phyloP scores from a whole-genome alignment of 1,140 invertebrate genomes.

The Drosophila oshimai region DNA sequence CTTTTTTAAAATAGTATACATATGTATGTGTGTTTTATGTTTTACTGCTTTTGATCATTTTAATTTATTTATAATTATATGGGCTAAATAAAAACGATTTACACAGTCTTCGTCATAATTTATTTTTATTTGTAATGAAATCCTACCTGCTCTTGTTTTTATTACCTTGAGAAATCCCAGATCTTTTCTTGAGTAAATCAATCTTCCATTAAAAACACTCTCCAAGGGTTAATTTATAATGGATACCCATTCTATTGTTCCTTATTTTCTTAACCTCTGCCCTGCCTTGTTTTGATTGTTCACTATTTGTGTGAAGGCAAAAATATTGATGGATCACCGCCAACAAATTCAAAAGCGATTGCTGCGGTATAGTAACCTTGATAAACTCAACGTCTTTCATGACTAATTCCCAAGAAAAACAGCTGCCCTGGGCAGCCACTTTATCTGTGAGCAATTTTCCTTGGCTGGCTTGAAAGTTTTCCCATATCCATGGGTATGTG shows the following conservation, averaged over 20 bases:
- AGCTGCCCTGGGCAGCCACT: conserved; percentile 12
- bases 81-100: no score
- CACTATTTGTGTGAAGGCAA: conserved; percentile 5
- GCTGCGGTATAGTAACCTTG: conserved; percentile 20
- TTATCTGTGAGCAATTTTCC: conserved; percentile 31
- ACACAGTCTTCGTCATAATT: not conserved
- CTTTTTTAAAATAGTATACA: no score
- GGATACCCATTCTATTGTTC: not conserved
- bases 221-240: conserved; percentile 21
- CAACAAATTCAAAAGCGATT: conserved; percentile 15
- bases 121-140: not conserved
- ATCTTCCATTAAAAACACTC: conserved; percentile 5
- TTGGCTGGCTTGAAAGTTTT: conserved; percentile 36
- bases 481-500: conserved; percentile 25
- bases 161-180: not conserved
- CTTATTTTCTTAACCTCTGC: conserved; percentile 14
- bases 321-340: conserved; percentile 33
- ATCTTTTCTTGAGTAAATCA: not conserved
- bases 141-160: not conserved
- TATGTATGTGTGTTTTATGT: no score
- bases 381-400: conserved; percentile 18
- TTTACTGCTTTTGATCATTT: no score
- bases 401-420: conserved; percentile 30
- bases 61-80: no score
- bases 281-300: conserved; percentile 10